Conservation (phyloP, 1,140 invertebrate genomes). For the Zaprionus capensis region DNA sequence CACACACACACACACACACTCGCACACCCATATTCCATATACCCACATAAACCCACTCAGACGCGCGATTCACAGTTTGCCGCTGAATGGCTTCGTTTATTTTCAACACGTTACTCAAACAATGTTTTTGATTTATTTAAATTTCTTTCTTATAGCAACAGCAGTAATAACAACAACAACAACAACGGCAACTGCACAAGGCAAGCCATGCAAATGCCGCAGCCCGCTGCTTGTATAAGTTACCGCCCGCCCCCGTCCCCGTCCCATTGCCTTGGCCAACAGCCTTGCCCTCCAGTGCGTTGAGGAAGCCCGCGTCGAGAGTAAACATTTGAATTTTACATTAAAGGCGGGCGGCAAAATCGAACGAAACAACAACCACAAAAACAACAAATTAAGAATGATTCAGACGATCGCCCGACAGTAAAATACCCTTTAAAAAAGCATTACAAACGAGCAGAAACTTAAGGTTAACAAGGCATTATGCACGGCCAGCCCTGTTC, state of each 20-base stretch:
- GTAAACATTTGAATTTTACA: conserved; percentile 83
- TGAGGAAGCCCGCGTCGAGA: conserved; percentile 71
- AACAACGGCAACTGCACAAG: conserved; percentile 42
- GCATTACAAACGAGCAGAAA: no score
- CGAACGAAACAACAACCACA: conserved; percentile 18
- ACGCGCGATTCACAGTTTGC: conserved; percentile 56
- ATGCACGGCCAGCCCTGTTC: no score
- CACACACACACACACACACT: background rate
- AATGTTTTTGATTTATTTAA: conserved; percentile 83
- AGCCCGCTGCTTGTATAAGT: conserved; percentile 69
- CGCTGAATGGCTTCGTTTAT: conserved; percentile 80
- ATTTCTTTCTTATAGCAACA: conserved; percentile 76
- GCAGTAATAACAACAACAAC: conserved; percentile 32
- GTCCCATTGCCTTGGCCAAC: conserved; percentile 24
- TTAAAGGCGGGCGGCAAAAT: conserved; percentile 73
- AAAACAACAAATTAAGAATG: conserved; percentile 13
- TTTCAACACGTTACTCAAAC: conserved; percentile 82
- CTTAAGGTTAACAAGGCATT: no score
- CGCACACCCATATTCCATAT: conserved; percentile 4
- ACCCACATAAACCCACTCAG: conserved; percentile 39
- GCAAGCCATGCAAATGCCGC: conserved; percentile 79
- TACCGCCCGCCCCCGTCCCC: background rate
- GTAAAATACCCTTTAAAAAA: background rate
- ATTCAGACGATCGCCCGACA: background rate
- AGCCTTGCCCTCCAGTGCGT: conserved; percentile 50